phyloP scores from a whole-genome alignment of 1,140 invertebrate species.

The Brachionus asplanchnoidis region DNA sequence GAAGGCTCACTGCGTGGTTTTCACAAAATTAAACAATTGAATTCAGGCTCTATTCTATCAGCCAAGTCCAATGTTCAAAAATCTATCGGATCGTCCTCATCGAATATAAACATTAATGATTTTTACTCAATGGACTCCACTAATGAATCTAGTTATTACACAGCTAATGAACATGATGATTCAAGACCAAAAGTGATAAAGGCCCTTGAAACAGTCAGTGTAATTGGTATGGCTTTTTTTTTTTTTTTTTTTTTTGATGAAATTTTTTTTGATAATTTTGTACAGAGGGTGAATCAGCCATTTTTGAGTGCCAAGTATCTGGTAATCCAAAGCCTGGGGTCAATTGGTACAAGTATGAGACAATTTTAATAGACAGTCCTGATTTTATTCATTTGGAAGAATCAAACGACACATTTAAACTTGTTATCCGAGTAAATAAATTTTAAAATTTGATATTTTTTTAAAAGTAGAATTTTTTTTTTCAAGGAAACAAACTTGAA shows the following conservation, averaged over 20 bases:
- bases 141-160: constrained; percentile 36
- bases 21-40: background rate
- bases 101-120: background rate
- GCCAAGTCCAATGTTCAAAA: background rate
- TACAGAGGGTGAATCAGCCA: constrained; percentile 26
- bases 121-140: constrained; percentile 35
- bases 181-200: background rate
- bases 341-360: constrained; percentile 29
- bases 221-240: background rate
- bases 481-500: background rate
- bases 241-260: background rate
- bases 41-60: background rate
- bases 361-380: background rate
- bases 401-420: background rate
- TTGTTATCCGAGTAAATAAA: constrained; percentile 20
- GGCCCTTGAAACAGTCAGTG: background rate
- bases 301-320: background rate
- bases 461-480: background rate
- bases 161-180: constrained; percentile 39
- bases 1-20: background rate
- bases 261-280: background rate
- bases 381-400: constrained; percentile 34
- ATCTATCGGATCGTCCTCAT: background rate
- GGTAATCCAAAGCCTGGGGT: background rate
- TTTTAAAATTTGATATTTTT: background rate